Base-by-base conservation (phyloP, 2,888 invertebrate genomes). In the Drosophila gaucha region DNA sequence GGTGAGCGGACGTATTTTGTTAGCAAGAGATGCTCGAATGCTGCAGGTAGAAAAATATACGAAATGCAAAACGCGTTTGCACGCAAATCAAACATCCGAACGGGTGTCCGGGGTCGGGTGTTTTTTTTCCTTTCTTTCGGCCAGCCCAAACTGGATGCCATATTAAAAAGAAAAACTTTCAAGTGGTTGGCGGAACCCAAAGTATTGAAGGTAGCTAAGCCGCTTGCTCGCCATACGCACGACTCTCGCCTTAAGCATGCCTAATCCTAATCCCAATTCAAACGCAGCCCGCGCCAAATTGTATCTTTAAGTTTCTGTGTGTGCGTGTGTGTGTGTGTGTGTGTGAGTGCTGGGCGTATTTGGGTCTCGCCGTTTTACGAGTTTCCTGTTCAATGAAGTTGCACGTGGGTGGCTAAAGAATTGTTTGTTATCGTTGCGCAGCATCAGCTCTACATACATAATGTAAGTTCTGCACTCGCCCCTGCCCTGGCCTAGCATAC, bases 301-400 rank as follows among this genome's bases (percentile, higher is more conserved):
- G 75, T 78, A 58, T 70, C 75, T 63, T 70, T 33, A 51, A 63
- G 64, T 68, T 46, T 49, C 12, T 56, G 38, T 47, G 16, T 39
- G 14, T 43, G 18, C 24, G 18, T 46, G 39, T 65, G 49, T 41
- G 12, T 38, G 55, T 46, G 38, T 43, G 30, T 49, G 18, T 26
- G 12, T 44, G 28, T 51, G 50, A 44, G 10, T 52, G 52, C 31
- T 36, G 20, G 52, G 9, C 2, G 22, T 41, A 46, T 51, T 60
- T 43, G 43, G 62, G 58, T 33, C 38, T 49, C 41, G 41, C 52
- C 67, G 51, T 72, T 85, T 85, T 85, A 85, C 72, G 86, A 85
- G 82, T 74, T 80, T 80, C 82, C 86, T 80, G 80, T 82, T 85
- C 78, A 85, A 85, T 82, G 86, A 72, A 82, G 78, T 72, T 78